phyloP scores from a whole-genome alignment of 2,888 invertebrate genomes.

The Scaptomyza caliginosa region DNA sequence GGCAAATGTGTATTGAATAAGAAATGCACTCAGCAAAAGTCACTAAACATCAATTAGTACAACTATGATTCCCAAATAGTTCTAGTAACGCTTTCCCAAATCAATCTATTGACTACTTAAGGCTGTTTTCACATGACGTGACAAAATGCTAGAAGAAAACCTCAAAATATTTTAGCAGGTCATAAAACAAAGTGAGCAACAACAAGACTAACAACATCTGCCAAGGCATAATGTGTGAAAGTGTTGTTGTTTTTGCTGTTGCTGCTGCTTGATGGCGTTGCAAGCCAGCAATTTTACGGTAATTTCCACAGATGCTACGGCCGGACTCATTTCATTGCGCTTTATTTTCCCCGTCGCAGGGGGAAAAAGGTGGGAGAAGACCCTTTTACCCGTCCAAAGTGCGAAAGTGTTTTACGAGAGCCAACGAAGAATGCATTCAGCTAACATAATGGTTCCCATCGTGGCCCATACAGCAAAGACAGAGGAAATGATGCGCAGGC shows the following conservation, averaged over 20 bases:
- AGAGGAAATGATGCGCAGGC: conserved; percentile 72
- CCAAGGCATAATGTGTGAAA: conserved; percentile 70
- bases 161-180: conserved; percentile 62
- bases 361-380: too few relatives aligned
- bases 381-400: conserved; percentile 17
- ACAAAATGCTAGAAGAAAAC: conserved; percentile 17
- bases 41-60: conserved; percentile 4
- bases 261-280: conserved; percentile 37
- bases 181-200: conserved; percentile 69
- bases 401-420: conserved; percentile 45
- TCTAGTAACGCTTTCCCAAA: conserved; percentile 6
- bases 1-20: conserved; percentile 44
- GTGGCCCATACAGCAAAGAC: conserved; percentile 14
- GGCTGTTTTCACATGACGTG: conserved; percentile 18
- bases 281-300: conserved; percentile 60
- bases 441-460: conserved; percentile 40
- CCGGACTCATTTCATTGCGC: conserved; percentile 12
- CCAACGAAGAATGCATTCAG: conserved; percentile 51
- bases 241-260: conserved; percentile 54
- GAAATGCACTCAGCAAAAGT: conserved; percentile 19
- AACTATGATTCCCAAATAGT: not conserved
- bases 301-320: conserved; percentile 51
- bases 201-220: conserved; percentile 25
- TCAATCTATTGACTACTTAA: conserved; percentile 1
- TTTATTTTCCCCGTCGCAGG: not conserved